Evolutionary conservation across 2,888 invertebrate genomes (phyloP).

Genomic region (Alentia gelatinosa): DNA sequence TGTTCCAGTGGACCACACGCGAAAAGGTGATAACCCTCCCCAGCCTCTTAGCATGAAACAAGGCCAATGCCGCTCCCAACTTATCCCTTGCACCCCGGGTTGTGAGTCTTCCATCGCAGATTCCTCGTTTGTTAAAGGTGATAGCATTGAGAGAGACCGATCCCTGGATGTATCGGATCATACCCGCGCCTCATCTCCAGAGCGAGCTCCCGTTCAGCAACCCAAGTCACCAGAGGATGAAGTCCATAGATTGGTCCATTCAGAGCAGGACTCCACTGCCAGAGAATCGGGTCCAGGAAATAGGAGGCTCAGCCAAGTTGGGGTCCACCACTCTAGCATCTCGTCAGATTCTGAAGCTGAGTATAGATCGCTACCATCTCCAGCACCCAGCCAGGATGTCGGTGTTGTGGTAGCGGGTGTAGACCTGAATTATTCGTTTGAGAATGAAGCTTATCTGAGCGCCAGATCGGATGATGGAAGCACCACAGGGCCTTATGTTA

Average conservation of each 20-base stretch:
- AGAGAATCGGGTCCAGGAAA: too few species aligned
- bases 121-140: neutral
- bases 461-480: neutral
- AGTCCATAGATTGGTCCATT: neutral
- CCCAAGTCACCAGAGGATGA: neutral
- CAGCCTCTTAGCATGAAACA: neutral
- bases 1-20: constrained; percentile 41
- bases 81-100: neutral
- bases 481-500: neutral
- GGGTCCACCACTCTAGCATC: too few species aligned
- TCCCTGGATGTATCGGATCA: neutral
- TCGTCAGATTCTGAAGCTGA: too few species aligned
- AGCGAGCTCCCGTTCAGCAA: neutral
- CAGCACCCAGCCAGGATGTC: neutral
- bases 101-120: too few species aligned
- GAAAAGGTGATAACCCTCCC: constrained; percentile 29
- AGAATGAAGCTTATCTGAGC: neutral
- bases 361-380: neutral
- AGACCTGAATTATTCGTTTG: neutral
- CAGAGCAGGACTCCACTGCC: neutral
- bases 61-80: neutral
- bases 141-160: neutral
- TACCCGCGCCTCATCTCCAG: neutral
- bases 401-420: neutral
- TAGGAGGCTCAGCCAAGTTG: too few species aligned